Evolutionary conservation across 92 coral and sea anemone species (phyloP), one percentile per base, ranked within the genome.

Genomic region (Anthopleura xanthogrammica): DNA sequence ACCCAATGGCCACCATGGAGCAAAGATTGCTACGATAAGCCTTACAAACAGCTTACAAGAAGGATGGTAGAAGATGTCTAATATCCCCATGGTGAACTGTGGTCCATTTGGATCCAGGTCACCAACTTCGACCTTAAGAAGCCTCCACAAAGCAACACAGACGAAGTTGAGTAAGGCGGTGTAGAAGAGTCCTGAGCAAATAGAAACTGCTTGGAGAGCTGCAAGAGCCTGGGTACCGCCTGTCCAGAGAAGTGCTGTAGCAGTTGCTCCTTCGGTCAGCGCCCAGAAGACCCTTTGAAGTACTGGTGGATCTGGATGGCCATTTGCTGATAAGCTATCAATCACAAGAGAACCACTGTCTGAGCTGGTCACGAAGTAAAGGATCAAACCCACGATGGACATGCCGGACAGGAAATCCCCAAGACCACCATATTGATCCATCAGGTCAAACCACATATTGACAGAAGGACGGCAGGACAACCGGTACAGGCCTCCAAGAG

Each of bases 271-370:
- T 86, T 94, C 98, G 5, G 98, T 94, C 7, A 94, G 77, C 48
- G 98, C 98, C 98, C 98, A 94, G 83, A 94, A 94, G 83, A 94
- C 77, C 22, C 98, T 93, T 79, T 94, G 98, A 57, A 86, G 81
- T 24, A 94, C 74, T 71, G 98, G 97, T 22, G 97, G 97, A 70
- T 93, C 93, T 65, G 94, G 94, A 78, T 93, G 89, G 56, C 97
- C 97, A 84, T 94, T 94, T 84, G 98, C 94, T 40, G 98, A 86
- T 29, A 94, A 91, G 82, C 95, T 92, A 85, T 94, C 98, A 65
- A 94, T 94, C 81, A 94, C 93, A 46, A 94, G 90, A 13, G 98
- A 94, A 17, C 98, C 98, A 46, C 98, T 94, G 88, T 94, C 98
- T 66, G 98, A 90, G 68, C 98, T 94, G 70, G 98, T 94, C 65